Base-by-base conservation (phyloP, 30 jellyfish, hydroid and myxozoan genomes). In the Aurelia aurita complex sp. Pacific region DNA sequence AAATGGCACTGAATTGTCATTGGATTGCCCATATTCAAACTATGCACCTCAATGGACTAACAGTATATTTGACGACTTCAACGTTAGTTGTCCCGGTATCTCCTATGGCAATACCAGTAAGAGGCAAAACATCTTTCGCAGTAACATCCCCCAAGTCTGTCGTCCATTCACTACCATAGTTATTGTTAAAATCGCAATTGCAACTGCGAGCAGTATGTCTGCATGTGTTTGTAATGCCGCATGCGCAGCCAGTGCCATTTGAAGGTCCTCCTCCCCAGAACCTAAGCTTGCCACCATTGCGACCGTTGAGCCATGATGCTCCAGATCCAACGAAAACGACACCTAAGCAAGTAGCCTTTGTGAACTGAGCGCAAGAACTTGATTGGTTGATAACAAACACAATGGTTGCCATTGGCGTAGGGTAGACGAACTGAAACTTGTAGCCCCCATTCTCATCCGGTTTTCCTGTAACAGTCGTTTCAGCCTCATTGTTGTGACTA, bases 71-170 rank as follows among this genome's bases (percentile, higher is more conserved):
- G 11, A 79, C 73, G 18, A 79, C 80, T 65, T 79, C 89, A 10
- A 15, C 73, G 51, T 51, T 29, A 7, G 17, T 14, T 3, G 60
- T 14, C 15, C 32, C 60, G 12, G 89, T 79, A 46, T 79, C 89
- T 38, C 91, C 84, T 67, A 79, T n/a, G 18, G 81, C 81, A n/a
- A 79, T 79, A 10, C 89, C 89, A 64, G 89, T 66, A 35, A 79
- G 29, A 9, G 91, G 91, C 64, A 81, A 18, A 35, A 18, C 85
- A 40, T 55, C 67, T 38, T 54, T 81, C 68, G 17, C 61, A 3
- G 64, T 43, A 3, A 81, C 84, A 55, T 17, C 70, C 43, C 91
- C 91, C n/a, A 42, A 67, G 70, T 81, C 52, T 29, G 52, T 34
- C 18, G 16, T 19, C 52, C 77, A 67, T 4, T 19, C 77, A 14